phyloP scores from a whole-genome alignment of 2,113 vertebrate genomes.

The Sprattus sprattus region DNA sequence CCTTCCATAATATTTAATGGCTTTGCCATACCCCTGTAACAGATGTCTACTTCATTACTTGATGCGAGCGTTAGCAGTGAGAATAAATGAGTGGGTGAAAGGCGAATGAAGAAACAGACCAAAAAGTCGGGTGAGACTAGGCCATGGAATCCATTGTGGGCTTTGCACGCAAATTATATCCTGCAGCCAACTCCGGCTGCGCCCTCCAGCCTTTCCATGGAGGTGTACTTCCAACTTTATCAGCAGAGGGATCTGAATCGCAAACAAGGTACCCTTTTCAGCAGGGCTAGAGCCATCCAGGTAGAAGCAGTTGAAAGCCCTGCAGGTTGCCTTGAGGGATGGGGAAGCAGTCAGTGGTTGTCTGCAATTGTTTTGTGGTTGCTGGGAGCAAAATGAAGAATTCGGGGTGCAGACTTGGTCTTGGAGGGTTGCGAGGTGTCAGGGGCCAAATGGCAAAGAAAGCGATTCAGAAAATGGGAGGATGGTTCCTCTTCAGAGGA shows the following conservation, averaged over 20 bases:
- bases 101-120: neutral
- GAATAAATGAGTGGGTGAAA: slow-evolving; percentile 1
- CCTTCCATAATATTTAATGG: neutral
- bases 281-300: neutral
- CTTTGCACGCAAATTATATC: neutral
- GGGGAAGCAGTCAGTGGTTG: slow-evolving; percentile 21
- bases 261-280: slow-evolving; percentile 2
- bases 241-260: slow-evolving; percentile 26
- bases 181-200: neutral
- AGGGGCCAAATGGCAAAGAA: slow-evolving; percentile 56
- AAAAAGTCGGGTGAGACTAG: slow-evolving; percentile 2
- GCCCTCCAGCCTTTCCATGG: neutral
- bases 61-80: neutral
- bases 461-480: slow-evolving; percentile 35
- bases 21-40: neutral
- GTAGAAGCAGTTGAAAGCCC: neutral
- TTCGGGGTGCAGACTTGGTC: slow-evolving; percentile 54
- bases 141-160: neutral
- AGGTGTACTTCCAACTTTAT: slow-evolving; percentile 19
- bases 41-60: neutral
- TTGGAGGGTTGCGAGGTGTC: slow-evolving; percentile 46
- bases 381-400: slow-evolving; percentile 19
- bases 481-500: slow-evolving; percentile 39
- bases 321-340: slow-evolving; percentile 21
- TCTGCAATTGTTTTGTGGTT: slow-evolving; percentile 44